Percentiles rank a stretch among this genome's conserved stretches.
Conservation (phyloP, 2,113 vertebrate genomes). For the Pelusios castaneus region DNA sequence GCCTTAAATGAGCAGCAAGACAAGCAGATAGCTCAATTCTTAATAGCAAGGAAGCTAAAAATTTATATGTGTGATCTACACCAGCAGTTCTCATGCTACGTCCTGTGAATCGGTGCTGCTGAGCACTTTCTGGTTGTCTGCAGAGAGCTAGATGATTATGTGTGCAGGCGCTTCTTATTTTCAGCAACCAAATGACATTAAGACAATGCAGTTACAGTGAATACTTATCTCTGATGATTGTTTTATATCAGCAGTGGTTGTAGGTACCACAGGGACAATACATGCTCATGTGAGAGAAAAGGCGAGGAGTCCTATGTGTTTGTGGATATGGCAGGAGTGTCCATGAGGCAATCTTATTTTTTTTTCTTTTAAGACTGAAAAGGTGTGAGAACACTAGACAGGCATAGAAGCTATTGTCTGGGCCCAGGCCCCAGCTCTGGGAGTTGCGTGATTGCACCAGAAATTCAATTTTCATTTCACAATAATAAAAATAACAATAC, state of each 20-base stretch:
- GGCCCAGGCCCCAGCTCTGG: neutral
- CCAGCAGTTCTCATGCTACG: neutral
- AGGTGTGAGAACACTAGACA: neutral
- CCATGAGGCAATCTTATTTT: neutral
- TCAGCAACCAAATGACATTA: neutral
- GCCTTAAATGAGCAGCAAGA: neutral
- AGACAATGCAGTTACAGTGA: neutral
- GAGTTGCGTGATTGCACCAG: neutral
- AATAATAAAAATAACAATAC: neutral
- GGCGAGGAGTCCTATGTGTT: too few species aligned
- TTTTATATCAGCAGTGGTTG: neutral
- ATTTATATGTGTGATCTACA: neutral
- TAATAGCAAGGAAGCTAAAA: neutral
- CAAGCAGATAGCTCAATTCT: neutral
- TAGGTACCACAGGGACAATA: neutral
- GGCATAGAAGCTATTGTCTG: neutral
- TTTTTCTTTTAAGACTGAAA: neutral
- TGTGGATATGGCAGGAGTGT: neutral
- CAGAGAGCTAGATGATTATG: neutral
- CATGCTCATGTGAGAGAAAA: neutral
- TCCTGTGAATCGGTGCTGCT: neutral
- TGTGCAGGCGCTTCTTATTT: slow-evolving; percentile 9
- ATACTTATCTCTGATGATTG: slow-evolving; percentile 9
- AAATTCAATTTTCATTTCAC: neutral
- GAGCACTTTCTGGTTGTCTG: neutral